These are phyloP conservation scores for Drosophila takahashii DNA, from an alignment of 1,140 invertebrate genomes.

Conservation along the genomic window DNA sequence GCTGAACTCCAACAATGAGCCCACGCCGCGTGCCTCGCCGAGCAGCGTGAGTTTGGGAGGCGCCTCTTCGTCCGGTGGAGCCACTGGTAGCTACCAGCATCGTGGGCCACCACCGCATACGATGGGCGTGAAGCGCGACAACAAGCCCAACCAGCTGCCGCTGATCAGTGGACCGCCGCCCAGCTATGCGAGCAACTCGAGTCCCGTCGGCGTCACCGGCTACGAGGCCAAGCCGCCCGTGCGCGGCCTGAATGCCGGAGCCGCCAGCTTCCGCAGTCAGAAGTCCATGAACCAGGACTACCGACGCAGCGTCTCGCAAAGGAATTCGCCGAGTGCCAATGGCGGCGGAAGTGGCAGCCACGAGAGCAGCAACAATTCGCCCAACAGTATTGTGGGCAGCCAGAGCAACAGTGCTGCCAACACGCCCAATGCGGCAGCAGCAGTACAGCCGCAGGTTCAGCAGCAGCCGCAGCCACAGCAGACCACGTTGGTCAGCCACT, in stretches of 20 bases:
- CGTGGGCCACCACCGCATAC: slow-evolving; percentile 64
- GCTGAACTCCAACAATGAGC: slow-evolving; percentile 73
- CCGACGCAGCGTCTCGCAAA: slow-evolving; percentile 76
- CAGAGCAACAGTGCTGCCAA: slow-evolving; percentile 68
- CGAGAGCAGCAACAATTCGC: slow-evolving; percentile 84
- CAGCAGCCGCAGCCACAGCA: slow-evolving; percentile 27
- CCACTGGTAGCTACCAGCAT: slow-evolving; percentile 52
- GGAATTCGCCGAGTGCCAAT: slow-evolving; percentile 82
- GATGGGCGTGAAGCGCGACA: slow-evolving; percentile 63
- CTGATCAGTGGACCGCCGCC: slow-evolving; percentile 76
- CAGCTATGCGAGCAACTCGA: slow-evolving; percentile 52
- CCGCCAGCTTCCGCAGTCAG: slow-evolving; percentile 75
- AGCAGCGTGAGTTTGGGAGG: slow-evolving; percentile 63
- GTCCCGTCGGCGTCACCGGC: slow-evolving; percentile 20
- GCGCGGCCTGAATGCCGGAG: slow-evolving; percentile 73
- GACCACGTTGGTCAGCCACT: slow-evolving; percentile 18
- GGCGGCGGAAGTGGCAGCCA: slow-evolving; percentile 69
- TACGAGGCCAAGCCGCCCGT: slow-evolving; percentile 74
- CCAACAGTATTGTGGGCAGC: slow-evolving; percentile 79
- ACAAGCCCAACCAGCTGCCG: slow-evolving; percentile 70
- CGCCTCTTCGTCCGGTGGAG: slow-evolving; percentile 35
- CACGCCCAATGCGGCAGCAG: slow-evolving; percentile 61
- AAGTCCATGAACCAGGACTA: slow-evolving; percentile 75
- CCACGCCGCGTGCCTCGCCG: slow-evolving; percentile 74
- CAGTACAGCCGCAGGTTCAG: too few species aligned